phyloP scores from a whole-genome alignment of 2,888 invertebrate genomes.

The Scrobipalpa atriplicella region DNA sequence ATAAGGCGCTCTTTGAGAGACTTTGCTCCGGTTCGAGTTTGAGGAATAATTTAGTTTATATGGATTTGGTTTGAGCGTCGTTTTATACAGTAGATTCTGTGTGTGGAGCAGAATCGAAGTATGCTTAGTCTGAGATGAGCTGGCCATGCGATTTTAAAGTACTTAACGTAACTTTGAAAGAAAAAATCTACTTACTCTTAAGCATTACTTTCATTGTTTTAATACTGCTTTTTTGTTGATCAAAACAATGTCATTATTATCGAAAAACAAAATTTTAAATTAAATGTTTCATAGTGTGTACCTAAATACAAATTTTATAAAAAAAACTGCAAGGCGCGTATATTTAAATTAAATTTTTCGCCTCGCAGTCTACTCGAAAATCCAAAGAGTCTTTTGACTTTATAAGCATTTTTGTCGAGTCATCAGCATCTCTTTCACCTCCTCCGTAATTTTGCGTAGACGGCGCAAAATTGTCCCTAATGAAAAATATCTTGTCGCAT shows the following conservation, averaged over 20 bases:
- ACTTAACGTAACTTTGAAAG: no score
- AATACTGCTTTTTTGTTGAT: no score
- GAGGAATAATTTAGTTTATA: background rate
- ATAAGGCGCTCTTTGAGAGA: slow-evolving; percentile 6
- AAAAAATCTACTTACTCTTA: no score
- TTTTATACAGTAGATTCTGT: no score
- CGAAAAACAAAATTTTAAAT: no score
- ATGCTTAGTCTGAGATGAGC: no score
- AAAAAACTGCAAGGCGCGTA: background rate
- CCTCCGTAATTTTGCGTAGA: slow-evolving; percentile 23
- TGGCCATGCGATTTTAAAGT: no score
- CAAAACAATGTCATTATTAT: no score
- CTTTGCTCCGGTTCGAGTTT: background rate
- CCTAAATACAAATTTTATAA: no score
- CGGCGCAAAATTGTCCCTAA: slow-evolving; percentile 35
- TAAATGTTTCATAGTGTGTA: no score
- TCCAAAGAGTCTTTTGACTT: background rate
- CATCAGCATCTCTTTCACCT: slow-evolving; percentile 12
- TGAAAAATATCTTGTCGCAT: slow-evolving; percentile 46
- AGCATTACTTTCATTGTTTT: no score
- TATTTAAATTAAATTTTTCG: background rate
- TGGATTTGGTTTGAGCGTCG: background rate
- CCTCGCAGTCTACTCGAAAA: background rate
- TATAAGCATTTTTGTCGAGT: slow-evolving; percentile 21
- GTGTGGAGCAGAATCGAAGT: no score